Evolutionary conservation across 2,888 invertebrate species (phyloP).

Genomic region (Acleris laterana): DNA sequence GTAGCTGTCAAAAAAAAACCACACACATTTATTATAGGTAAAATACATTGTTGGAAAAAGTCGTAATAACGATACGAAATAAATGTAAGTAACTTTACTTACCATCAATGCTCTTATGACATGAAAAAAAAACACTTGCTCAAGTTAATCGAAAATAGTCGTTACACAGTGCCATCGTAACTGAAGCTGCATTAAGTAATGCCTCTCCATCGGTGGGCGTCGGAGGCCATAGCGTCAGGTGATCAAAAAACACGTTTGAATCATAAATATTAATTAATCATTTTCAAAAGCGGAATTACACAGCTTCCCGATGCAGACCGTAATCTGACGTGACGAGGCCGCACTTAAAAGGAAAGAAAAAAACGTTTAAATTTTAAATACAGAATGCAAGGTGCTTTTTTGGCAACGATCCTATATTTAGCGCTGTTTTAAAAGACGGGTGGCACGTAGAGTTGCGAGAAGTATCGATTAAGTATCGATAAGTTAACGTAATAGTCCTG

Average conservation of each 20-base stretch:
- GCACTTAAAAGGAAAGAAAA: slow-evolving; percentile 20
- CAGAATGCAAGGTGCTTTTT: slow-evolving; percentile 15
- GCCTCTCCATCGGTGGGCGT: slow-evolving; percentile 11
- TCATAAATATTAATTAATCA: slow-evolving; percentile 40
- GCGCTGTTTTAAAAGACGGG: slow-evolving; percentile 3
- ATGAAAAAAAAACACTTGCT: too few species aligned
- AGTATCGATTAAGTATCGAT: slow-evolving; percentile 1
- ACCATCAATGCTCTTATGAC: too few species aligned
- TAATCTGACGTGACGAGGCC: slow-evolving; percentile 43
- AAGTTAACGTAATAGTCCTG: neutral
- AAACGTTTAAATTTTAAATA: slow-evolving; percentile 9
- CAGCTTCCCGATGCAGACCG: slow-evolving; percentile 39
- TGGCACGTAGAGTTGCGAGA: slow-evolving; percentile 7
- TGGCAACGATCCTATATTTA: slow-evolving; percentile 13
- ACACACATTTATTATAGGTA: too few species aligned
- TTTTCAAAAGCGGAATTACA: slow-evolving; percentile 29
- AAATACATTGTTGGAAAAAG: too few species aligned
- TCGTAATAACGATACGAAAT: too few species aligned
- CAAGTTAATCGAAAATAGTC: neutral
- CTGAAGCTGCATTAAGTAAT: slow-evolving; percentile 7
- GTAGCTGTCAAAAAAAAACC: too few species aligned
- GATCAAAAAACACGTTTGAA: slow-evolving; percentile 21
- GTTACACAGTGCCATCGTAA: slow-evolving; percentile 1
- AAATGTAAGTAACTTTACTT: too few species aligned
- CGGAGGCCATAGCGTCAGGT: slow-evolving; percentile 19